Percentiles rank a stretch among this genome's conserved stretches.
phyloP scores from a whole-genome alignment of 2,888 invertebrate species.

The Linyphia triangularis region DNA sequence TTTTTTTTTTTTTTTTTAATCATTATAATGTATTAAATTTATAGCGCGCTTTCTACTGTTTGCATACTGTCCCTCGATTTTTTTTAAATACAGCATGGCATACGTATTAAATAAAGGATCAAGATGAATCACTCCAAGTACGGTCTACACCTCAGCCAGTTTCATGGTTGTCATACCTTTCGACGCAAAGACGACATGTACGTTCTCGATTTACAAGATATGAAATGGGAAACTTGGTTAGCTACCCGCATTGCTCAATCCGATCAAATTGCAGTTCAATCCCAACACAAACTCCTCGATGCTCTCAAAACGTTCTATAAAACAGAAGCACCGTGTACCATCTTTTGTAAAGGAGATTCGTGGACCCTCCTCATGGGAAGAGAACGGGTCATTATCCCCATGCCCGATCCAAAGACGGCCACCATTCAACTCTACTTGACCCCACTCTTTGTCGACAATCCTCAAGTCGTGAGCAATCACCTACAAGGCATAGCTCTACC shows the following conservation, averaged over 20 bases:
- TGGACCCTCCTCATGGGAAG: slow-evolving; percentile 5
- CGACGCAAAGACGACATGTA: background rate
- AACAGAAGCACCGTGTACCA: background rate
- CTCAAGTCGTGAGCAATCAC: too few relatives aligned
- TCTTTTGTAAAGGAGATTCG: background rate
- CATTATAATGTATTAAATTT: too few relatives aligned
- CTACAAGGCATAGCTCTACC: too few relatives aligned
- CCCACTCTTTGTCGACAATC: too few relatives aligned
- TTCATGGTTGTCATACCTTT: slow-evolving; percentile 7
- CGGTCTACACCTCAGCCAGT: background rate
- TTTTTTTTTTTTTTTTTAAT: too few relatives aligned
- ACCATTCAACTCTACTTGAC: background rate
- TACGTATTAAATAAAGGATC: too few relatives aligned
- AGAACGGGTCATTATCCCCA: background rate
- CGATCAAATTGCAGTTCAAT: background rate
- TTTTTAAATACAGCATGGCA: too few relatives aligned
- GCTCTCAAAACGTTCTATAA: slow-evolving; percentile 9
- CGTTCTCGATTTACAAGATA: slow-evolving; percentile 1
- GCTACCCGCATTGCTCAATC: background rate
- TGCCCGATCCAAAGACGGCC: background rate
- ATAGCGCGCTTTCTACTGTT: too few relatives aligned
- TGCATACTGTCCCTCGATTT: too few relatives aligned
- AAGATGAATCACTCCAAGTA: slow-evolving; percentile 18
- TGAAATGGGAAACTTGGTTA: background rate
- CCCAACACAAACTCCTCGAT: background rate